Evolutionary conservation across 2,888 invertebrate species (phyloP).

Genomic region (Bellardia bayeri): DNA sequence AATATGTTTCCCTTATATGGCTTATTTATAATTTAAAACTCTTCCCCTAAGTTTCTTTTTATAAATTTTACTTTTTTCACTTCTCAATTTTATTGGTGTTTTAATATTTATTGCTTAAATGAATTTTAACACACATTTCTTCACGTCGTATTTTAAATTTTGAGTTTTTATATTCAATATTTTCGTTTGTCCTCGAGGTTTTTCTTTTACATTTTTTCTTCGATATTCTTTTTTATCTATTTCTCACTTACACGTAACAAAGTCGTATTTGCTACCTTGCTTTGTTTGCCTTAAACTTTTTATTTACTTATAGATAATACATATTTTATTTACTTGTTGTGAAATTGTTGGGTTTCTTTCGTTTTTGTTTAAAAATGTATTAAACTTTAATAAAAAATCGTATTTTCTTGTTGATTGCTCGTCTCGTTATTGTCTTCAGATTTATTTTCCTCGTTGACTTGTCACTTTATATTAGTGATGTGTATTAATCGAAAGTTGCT

Average conservation of each 20-base stretch:
- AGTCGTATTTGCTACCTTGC: constrained; percentile 19
- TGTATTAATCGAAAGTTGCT: neutral
- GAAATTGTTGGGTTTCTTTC: constrained; percentile 7
- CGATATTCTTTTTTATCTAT: constrained; percentile 51
- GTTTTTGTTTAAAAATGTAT: constrained; percentile 49
- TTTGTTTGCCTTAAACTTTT: constrained; percentile 9
- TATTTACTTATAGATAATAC: constrained; percentile 8
- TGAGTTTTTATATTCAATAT: constrained; percentile 33
- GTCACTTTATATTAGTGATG: constrained; percentile 44
- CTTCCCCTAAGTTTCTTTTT: neutral
- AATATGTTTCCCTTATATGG: constrained; percentile 11
- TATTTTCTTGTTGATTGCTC: constrained; percentile 71
- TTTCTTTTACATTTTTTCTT: constrained; percentile 45
- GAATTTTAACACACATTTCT: constrained; percentile 11
- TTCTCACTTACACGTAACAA: constrained; percentile 63
- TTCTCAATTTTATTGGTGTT: neutral
- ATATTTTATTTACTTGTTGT: constrained; percentile 4
- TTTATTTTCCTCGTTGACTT: constrained; percentile 59
- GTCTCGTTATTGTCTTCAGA: constrained; percentile 64
- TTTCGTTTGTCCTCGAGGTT: constrained; percentile 28
- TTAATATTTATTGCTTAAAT: constrained; percentile 10
- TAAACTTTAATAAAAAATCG: constrained; percentile 54
- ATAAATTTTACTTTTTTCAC: neutral
- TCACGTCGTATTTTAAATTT: constrained; percentile 23
- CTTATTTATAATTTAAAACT: constrained; percentile 16